A percentile compares a stretch with the other conserved stretches of the same genome.
Evolutionary conservation across 1,140 invertebrate genomes (phyloP).

Genomic region (Rhopalosiphum maidis): DNA sequence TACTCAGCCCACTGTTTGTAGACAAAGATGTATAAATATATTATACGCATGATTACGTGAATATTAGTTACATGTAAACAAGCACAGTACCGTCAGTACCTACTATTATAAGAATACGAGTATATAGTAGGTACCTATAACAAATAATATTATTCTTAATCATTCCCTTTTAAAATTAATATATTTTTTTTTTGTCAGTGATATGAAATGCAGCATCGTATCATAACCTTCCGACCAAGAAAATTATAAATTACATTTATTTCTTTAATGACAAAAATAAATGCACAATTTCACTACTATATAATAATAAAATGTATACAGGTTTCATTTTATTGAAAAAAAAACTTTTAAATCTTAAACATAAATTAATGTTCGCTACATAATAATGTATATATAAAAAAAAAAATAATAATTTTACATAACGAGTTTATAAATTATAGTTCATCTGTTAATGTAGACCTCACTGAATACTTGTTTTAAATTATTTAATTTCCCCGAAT

Average conservation of each 20-base stretch:
- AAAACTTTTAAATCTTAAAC: not conserved
- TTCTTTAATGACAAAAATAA: not conserved
- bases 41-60: not conserved
- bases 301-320: not conserved
- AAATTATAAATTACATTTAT: not conserved
- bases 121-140: not conserved
- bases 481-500: not conserved
- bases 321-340: not conserved
- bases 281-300: not conserved
- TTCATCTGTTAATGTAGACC: not conserved
- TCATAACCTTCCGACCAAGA: not conserved
- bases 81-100: no score
- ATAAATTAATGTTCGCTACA: not conserved
- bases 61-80: constrained; percentile 15
- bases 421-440: not conserved
- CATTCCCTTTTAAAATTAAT: not conserved
- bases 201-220: not conserved
- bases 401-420: not conserved
- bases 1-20: not conserved
- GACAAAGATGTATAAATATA: not conserved
- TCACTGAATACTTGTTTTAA: not conserved
- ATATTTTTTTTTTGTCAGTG: not conserved
- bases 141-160: not conserved
- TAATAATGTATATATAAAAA: not conserved
- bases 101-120: not conserved